Conservation (phyloP, 2,888 invertebrate species). For the Cacoxenus indagator region DNA sequence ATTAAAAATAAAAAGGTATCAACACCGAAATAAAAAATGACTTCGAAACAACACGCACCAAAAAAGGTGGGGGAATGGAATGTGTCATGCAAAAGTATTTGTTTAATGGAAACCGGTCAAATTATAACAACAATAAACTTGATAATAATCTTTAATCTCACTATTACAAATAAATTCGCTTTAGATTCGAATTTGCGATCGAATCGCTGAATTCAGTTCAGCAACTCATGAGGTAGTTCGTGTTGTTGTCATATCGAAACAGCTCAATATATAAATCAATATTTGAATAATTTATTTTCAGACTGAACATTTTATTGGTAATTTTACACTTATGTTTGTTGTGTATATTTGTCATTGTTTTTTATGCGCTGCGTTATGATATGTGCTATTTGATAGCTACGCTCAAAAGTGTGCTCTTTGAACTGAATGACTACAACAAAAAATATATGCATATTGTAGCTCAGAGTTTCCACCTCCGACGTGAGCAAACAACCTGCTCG, state of each 20-base stretch:
- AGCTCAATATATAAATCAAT: conserved; percentile 38
- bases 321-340: neutral
- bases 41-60: too few relatives aligned
- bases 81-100: neutral
- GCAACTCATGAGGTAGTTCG: conserved; percentile 26
- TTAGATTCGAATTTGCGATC: neutral
- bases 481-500: neutral
- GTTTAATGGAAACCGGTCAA: neutral
- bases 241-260: conserved; percentile 28
- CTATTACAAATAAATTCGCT: neutral
- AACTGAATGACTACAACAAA: neutral
- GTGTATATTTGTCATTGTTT: neutral
- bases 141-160: conserved; percentile 1
- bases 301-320: neutral
- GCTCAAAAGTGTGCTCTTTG: neutral
- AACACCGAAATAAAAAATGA: too few relatives aligned
- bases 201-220: neutral
- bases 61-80: neutral
- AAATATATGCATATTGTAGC: neutral
- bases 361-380: neutral
- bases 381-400: neutral
- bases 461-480: neutral
- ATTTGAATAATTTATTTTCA: conserved; percentile 37
- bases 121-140: neutral
- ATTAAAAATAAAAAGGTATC: too few relatives aligned